Conservation (phyloP, 2,797 vertebrate species). For the Sebastes steindachneri region DNA sequence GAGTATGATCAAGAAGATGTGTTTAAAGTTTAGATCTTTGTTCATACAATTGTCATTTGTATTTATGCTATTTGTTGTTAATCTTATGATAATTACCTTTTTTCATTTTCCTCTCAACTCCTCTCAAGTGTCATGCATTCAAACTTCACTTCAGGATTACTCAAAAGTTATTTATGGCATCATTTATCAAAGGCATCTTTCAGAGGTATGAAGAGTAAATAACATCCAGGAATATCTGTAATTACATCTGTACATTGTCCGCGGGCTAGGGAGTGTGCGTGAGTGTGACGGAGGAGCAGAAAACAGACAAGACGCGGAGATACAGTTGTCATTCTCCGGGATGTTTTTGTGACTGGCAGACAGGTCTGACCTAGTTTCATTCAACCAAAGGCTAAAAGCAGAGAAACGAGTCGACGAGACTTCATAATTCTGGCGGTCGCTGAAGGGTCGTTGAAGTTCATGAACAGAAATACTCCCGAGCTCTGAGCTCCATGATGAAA, state of each 20-base stretch:
- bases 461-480: not conserved
- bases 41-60: not conserved
- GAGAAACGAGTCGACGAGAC: slow-evolving; percentile 54
- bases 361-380: slow-evolving; percentile 73
- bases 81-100: slow-evolving; percentile 13
- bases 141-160: slow-evolving; percentile 43
- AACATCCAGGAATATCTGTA: slow-evolving; percentile 73
- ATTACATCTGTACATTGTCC: slow-evolving; percentile 74
- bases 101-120: not conserved
- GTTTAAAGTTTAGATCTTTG: not conserved
- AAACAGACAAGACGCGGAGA: slow-evolving; percentile 51
- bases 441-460: slow-evolving; percentile 42
- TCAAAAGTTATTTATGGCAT: slow-evolving; percentile 54
- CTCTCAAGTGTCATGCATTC: not conserved
- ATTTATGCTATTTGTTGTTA: not conserved
- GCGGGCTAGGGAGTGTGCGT: slow-evolving; percentile 42
- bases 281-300: slow-evolving; percentile 42
- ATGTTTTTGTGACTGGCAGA: slow-evolving; percentile 74
- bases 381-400: slow-evolving; percentile 62
- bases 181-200: slow-evolving; percentile 63
- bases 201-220: slow-evolving; percentile 59
- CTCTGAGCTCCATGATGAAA: no score
- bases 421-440: slow-evolving; percentile 42
- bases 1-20: not conserved
- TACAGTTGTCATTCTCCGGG: slow-evolving; percentile 67